These are phyloP conservation scores for Spisula solida DNA, from an alignment of 2,888 invertebrate species.

Conservation along the genomic window DNA sequence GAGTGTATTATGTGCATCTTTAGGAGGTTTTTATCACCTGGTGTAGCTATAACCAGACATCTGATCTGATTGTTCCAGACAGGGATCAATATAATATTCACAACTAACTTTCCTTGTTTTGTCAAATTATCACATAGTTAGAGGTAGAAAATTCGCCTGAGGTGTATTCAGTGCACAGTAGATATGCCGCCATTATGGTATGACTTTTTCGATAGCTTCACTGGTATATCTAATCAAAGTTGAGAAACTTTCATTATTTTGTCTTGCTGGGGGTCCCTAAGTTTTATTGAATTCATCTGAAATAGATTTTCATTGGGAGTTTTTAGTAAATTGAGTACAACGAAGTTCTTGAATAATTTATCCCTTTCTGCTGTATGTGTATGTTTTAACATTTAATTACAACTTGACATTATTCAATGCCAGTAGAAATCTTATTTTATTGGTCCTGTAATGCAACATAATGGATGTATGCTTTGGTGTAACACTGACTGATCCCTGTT, in stretches of 20 bases:
- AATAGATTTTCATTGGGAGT: not conserved
- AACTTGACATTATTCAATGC: no score
- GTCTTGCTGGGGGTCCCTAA: constrained; percentile 4
- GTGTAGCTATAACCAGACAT: not conserved
- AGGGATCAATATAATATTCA: not conserved
- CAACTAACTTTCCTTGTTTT: not conserved
- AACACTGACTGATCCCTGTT: no score
- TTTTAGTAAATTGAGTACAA: not conserved
- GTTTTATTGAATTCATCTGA: not conserved
- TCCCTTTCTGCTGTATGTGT: not conserved
- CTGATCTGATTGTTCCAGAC: not conserved
- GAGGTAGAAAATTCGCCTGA: not conserved
- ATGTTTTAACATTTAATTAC: no score
- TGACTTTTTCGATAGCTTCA: not conserved
- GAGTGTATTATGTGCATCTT: not conserved
- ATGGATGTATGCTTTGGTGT: no score
- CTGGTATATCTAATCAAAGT: not conserved
- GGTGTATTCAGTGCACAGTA: not conserved
- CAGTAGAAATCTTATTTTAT: no score
- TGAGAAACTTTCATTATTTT: not conserved
- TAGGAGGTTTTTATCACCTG: not conserved
- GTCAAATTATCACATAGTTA: not conserved
- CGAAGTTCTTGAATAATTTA: not conserved
- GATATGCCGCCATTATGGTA: not conserved
- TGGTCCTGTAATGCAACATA: no score